Evolutionary conservation across 2,797 vertebrate species (phyloP).

Genomic region (Myripristis jacobus): DNA sequence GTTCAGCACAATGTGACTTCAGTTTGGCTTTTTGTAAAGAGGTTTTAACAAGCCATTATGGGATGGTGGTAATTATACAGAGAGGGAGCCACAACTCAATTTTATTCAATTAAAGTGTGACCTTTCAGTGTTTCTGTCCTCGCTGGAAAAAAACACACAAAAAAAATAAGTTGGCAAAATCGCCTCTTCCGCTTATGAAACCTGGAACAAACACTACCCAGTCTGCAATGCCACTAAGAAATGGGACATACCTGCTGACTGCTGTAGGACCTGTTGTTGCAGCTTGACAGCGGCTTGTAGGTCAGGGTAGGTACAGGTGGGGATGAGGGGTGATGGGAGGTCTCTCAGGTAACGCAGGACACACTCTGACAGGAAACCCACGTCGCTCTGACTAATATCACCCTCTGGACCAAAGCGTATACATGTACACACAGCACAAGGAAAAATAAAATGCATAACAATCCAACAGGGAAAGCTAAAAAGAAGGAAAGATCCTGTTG

Average conservation of each 20-base stretch:
- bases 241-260: slow-evolving; percentile 62
- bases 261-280: slow-evolving; percentile 75
- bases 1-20: slow-evolving; percentile 1
- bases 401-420: slow-evolving; percentile 75
- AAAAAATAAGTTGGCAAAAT: background rate
- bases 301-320: slow-evolving; percentile 79
- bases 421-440: slow-evolving; percentile 10
- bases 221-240: background rate
- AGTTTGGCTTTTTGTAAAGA: background rate
- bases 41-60: background rate
- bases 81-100: background rate
- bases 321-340: slow-evolving; percentile 88
- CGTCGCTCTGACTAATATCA: slow-evolving; percentile 84
- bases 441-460: background rate
- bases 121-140: background rate
- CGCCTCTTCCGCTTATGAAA: background rate
- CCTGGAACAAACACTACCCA: background rate
- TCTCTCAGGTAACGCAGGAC: slow-evolving; percentile 89
- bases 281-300: slow-evolving; percentile 82
- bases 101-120: background rate
- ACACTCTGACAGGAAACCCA: slow-evolving; percentile 83
- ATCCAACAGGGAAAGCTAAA: background rate
- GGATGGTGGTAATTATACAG: background rate
- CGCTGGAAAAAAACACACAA: background rate
- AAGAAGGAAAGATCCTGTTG: background rate